Base-by-base conservation (phyloP, 2,797 vertebrate genomes). In the Menidia menidia region DNA sequence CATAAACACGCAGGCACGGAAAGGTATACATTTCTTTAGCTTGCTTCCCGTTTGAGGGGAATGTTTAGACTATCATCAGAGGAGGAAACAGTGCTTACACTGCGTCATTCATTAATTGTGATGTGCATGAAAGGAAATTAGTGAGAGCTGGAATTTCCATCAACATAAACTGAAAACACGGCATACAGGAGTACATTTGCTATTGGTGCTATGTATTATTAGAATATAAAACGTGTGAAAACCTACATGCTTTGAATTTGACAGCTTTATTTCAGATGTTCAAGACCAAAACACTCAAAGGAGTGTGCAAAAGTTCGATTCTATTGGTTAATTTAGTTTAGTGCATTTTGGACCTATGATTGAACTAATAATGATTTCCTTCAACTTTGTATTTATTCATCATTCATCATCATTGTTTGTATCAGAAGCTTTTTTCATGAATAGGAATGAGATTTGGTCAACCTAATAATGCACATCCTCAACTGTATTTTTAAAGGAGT, bases 31-130 rank as follows among this genome's bases (percentile, higher is more conserved):
- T 71, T 62, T 66, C 19, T 43, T 60, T 45, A 41, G 47, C 60
- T 48, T 8, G 33, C 53, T 74, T 69, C 64, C 64, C 16, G 76
- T 71, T 75, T 70, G 64, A 54, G 61, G 62, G 25, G 0, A 39
- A 67, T 84, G 87, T 90, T 89, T 89, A 80, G 75, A 86, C 64
- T 68, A 54, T 60, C 67, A 71, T 67, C 70, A 67, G 57, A 6
- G 7, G 50, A 82, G 42, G 57, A 50, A 53, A 59, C 71, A 57
- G 52, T 69, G 52, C 71, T 77, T 71, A 74, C 47, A 74, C 6
- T 1, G 16, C 13, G 42, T 64, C 16, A 42, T 78, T 25, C 39
- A 60, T 77, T 56, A 55, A 41, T 53, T 35, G 60, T 68, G 71
- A 60, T 45, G 19, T 56, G n/a, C 57, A 51, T 4, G 51, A 15